Conservation (phyloP, 2,797 vertebrate species). For the Novumbra hubbsi region DNA sequence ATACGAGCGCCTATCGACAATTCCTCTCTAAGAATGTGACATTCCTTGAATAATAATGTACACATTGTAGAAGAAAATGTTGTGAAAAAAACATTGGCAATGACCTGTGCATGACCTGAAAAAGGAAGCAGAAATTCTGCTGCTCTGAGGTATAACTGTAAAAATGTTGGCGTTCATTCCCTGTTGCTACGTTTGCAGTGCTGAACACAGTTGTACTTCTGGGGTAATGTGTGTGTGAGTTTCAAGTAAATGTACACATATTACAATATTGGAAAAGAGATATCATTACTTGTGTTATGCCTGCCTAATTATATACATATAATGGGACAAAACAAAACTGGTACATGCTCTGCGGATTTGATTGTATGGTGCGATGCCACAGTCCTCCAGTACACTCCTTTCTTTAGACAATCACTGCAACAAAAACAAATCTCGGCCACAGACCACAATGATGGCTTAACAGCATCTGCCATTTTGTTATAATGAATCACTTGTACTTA, state of each 20-base stretch:
- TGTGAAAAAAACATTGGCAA: neutral
- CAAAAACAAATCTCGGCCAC: conserved; percentile 3
- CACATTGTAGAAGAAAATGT: neutral
- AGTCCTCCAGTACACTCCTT: neutral
- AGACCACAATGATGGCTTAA: neutral
- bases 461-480: neutral
- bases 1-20: neutral
- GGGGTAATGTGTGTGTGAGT: neutral
- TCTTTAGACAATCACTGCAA: neutral
- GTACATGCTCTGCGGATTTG: neutral
- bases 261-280: neutral
- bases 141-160: neutral
- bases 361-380: neutral
- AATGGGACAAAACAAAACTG: neutral
- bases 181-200: neutral
- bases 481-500: neutral
- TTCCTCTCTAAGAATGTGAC: neutral
- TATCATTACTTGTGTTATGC: neutral
- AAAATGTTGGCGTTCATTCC: neutral
- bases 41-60: neutral
- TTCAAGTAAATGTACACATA: neutral
- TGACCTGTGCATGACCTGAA: neutral
- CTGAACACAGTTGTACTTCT: neutral
- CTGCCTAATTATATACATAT: neutral
- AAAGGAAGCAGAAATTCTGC: neutral